A percentile compares a stretch with the other conserved stretches of the same genome.
Conservation (phyloP, 2,113 vertebrate species). For the Amazona guildingii region DNA sequence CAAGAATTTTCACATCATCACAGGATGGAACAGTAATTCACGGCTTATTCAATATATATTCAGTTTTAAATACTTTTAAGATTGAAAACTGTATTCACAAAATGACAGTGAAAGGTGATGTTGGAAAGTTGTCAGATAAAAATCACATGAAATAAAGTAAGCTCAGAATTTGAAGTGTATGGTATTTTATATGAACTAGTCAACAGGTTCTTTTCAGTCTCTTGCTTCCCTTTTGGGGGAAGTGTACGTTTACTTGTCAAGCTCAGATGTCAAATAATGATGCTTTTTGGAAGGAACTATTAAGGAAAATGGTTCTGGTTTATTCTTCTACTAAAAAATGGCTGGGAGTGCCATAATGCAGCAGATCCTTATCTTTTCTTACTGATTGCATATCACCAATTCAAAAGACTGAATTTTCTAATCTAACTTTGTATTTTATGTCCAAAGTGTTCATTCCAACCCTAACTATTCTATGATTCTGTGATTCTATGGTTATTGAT, state of each 20-base stretch:
- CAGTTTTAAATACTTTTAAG: not conserved
- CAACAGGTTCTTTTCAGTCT: not conserved
- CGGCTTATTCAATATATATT: not conserved
- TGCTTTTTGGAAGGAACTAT: not conserved
- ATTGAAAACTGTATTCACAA: not conserved
- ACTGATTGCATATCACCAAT: not conserved
- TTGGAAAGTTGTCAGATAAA: not conserved
- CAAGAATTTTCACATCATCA: not conserved
- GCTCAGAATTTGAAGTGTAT: not conserved
- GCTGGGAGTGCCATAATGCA: not conserved
- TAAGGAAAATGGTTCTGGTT: not conserved
- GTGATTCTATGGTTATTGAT: not conserved
- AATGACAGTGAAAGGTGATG: not conserved
- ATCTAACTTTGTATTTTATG: not conserved
- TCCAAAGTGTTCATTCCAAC: not conserved
- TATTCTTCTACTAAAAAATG: not conserved
- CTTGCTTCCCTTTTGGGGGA: not conserved
- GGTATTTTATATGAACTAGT: not conserved
- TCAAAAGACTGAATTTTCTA: not conserved
- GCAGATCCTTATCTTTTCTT: not conserved
- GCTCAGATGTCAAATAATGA: not conserved
- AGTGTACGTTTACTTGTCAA: not conserved
- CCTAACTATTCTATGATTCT: no score
- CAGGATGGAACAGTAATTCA: not conserved
- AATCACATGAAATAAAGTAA: not conserved